Evolutionary conservation across 2,113 vertebrate genomes (phyloP).

Genomic region (Tor tambroides): DNA sequence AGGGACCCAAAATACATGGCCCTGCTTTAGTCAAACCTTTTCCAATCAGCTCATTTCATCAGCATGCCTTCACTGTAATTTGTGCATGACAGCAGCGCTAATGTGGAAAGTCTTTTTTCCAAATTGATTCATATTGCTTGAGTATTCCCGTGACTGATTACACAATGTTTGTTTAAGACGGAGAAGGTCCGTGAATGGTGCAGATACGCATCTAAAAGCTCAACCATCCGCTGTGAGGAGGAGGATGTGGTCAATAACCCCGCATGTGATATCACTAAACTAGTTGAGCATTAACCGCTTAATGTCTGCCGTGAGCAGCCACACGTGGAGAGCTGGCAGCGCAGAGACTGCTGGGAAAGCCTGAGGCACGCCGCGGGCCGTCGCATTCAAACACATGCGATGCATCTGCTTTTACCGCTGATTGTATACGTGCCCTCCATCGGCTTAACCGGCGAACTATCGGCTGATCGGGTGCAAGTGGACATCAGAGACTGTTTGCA

Average conservation of each 20-base stretch:
- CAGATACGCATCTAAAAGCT: slow-evolving; percentile 75
- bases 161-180: slow-evolving; percentile 74
- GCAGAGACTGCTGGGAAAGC: slow-evolving; percentile 71
- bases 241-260: slow-evolving; percentile 75
- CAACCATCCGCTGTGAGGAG: slow-evolving; percentile 64
- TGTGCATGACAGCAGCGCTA: slow-evolving; percentile 46
- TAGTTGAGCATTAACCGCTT: slow-evolving; percentile 81
- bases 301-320: slow-evolving; percentile 73
- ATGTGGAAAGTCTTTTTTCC: slow-evolving; percentile 57
- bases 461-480: not conserved
- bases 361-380: slow-evolving; percentile 74
- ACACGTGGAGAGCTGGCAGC: slow-evolving; percentile 70
- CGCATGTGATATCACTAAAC: slow-evolving; percentile 79
- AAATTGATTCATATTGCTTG: slow-evolving; percentile 52
- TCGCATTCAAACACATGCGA: slow-evolving; percentile 70
- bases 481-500: not conserved
- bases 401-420: slow-evolving; percentile 72
- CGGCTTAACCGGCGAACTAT: not conserved
- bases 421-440: not conserved
- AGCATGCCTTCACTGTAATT: not conserved
- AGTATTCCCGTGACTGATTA: slow-evolving; percentile 63
- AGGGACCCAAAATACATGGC: not conserved
- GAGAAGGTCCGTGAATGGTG: slow-evolving; percentile 63
- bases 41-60: slow-evolving; percentile 14
- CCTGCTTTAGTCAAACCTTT: not conserved